Conservation (phyloP, 1,140 invertebrate species). For the Sycobia sp. region DNA sequence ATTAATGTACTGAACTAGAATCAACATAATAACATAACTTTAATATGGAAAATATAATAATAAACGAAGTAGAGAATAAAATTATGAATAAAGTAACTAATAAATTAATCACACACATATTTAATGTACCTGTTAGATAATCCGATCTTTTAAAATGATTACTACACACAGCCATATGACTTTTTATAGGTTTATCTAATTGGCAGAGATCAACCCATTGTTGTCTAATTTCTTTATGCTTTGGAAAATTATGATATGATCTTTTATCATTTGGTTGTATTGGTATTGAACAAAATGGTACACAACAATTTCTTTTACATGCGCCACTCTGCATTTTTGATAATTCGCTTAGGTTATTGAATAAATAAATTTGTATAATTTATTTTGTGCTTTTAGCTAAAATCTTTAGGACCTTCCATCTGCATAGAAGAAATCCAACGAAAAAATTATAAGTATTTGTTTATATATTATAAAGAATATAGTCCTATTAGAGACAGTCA, state of each 20-base stretch:
- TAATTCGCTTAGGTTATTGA: too few species aligned
- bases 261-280: not conserved
- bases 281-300: too few species aligned
- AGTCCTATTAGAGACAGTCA: too few species aligned
- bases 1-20: not conserved
- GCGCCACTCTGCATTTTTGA: too few species aligned
- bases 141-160: slow-evolving; percentile 1
- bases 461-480: too few species aligned
- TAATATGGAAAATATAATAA: not conserved
- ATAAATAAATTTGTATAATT: too few species aligned
- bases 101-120: not conserved
- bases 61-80: not conserved
- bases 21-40: not conserved
- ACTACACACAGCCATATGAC: not conserved
- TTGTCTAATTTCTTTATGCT: not conserved
- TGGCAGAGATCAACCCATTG: not conserved
- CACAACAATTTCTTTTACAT: too few species aligned
- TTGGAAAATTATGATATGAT: slow-evolving; percentile 7
- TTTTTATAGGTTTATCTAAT: not conserved
- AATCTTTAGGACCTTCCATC: too few species aligned
- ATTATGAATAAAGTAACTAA: too few species aligned
- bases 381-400: too few species aligned
- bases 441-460: too few species aligned
- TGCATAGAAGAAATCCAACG: too few species aligned
- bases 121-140: slow-evolving; percentile 1